Percentiles rank a stretch among this genome's conserved stretches.
Evolutionary conservation across 2,797 vertebrate species (phyloP).

Genomic region (Pitangus sulphuratus): DNA sequence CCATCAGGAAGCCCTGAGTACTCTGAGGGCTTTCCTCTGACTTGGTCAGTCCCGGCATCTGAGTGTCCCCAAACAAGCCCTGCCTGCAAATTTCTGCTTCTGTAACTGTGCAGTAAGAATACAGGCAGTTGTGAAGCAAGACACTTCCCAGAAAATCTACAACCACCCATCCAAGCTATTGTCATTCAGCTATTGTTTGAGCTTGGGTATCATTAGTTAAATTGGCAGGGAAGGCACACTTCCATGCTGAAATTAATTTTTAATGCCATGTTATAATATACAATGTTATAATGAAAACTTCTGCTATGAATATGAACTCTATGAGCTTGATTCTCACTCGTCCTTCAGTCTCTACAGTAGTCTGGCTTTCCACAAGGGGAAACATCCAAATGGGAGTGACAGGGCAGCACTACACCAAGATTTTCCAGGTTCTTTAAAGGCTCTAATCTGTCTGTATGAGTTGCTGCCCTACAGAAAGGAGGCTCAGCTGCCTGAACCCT

Average conservation of each 20-base stretch:
- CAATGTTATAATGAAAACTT: slow-evolving; percentile 12
- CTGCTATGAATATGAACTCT: background rate
- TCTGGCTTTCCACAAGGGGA: background rate
- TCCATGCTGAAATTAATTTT: slow-evolving; percentile 34
- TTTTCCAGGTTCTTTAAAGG: background rate
- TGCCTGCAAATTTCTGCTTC: background rate
- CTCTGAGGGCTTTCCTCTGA: background rate
- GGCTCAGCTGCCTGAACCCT: background rate
- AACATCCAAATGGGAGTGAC: background rate
- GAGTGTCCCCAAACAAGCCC: background rate
- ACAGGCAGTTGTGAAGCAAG: background rate
- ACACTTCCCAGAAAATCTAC: background rate
- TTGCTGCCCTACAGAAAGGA: background rate
- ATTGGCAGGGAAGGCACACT: slow-evolving; percentile 10
- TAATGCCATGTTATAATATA: background rate
- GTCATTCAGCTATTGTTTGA: background rate
- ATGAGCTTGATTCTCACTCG: background rate
- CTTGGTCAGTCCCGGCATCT: background rate
- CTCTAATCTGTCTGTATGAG: background rate
- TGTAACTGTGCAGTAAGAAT: background rate
- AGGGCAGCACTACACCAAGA: background rate
- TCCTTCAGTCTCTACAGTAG: background rate
- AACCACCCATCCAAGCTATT: background rate
- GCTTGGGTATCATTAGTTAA: background rate
- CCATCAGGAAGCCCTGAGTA: background rate